Base-by-base conservation (phyloP, 2,888 invertebrate genomes). In the Tiliacea aurago region DNA sequence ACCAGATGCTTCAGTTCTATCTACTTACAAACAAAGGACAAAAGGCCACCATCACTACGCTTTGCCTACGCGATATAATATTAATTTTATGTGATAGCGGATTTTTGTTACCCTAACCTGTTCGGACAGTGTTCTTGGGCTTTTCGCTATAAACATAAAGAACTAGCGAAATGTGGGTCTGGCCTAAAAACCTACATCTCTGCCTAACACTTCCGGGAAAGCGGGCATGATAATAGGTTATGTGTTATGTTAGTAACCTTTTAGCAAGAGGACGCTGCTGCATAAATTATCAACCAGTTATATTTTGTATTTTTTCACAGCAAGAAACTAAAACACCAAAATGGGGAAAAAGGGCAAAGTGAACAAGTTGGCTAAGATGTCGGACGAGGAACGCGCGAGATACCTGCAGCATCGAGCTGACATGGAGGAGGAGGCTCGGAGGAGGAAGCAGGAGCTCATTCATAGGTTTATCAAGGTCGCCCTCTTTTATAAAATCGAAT, bases 361-460 rank as follows among this genome's bases (percentile, higher is more conserved):
- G 55, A 97, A 97, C 90, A 98, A 98, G 91, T 92, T 98, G 87
- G 98, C 98, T 33, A 97, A 97, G 86, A 98, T 98, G 98, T 98
- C 97, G 0, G 98, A 98, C 81, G 98, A 98, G 91, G 98, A 98
- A 90, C 96, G 98, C 4, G 97, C 97, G 0, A 95, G 98, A 71
- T 98, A 98, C 92, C 94, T 98, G 66, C 98, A 98, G 90, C 98
- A 98, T 89, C 97, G 98, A 41, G 98, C 98, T 0, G 98, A 98
- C 84, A 94, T 98, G 49, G 98, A 98, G 91, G 98, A 98, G 89
- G 98, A 98, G 90, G 98, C 98, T 0, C 96, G 97, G 55, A 95
- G 98, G 20, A 97, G 98, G 81, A 98, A 98, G 90, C 97, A 98
- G 88, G 98, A 98, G 89, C 96, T 98, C 0, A 97, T 98, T 76